Base-by-base conservation (phyloP, 2,113 vertebrate species). In the Clarias macrocephalus region DNA sequence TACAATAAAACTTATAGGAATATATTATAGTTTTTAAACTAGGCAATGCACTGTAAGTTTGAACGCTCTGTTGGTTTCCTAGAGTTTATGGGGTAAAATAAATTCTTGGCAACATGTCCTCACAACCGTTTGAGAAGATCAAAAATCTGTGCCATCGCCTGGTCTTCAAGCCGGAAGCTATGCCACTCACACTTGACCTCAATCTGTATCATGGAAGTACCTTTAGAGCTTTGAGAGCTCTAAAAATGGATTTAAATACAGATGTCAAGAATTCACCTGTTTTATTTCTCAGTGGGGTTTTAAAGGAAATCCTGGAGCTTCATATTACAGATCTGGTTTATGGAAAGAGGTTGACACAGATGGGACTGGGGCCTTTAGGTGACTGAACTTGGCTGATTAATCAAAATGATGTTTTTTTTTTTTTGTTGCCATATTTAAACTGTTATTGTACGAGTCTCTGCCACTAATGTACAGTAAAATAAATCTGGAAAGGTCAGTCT, bases 191-290 rank as follows among this genome's bases (percentile, higher is more conserved):
- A 19, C 33, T 76, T 62, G 56, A 76, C 33, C 42, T 54, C 11
- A n/a, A 76, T 52, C 23, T 77, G 37, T 85, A 62, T 18, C 66
- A 54, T 77, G 57, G 63, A 28, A 85, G 57, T 75, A 52, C 11
- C 23, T 65, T 63, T 60, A 30, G 33, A 62, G 70, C 57, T 76
- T 65, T 63, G 42, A 30, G 33, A 62, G 70, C 57, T 76, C 15
- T 28, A n/a, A n/a, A n/a, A n/a, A n/a, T 62, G 56, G 33, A n/a
- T 42, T 19, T 42, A 28, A n/a, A n/a, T 63, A 76, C 33, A 77
- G 25, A 73, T 75, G 70, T 62, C 83, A 60, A 60, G 21, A 75
- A 42, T 19, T 85, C 33, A n/a, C 62, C 70, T 85, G 83, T 70
- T 48, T 85, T 76, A 63, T 63, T 63, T 75, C 83, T 85, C 37